phyloP scores from a whole-genome alignment of 2,888 invertebrate species.

The Chymomyza caudatula region DNA sequence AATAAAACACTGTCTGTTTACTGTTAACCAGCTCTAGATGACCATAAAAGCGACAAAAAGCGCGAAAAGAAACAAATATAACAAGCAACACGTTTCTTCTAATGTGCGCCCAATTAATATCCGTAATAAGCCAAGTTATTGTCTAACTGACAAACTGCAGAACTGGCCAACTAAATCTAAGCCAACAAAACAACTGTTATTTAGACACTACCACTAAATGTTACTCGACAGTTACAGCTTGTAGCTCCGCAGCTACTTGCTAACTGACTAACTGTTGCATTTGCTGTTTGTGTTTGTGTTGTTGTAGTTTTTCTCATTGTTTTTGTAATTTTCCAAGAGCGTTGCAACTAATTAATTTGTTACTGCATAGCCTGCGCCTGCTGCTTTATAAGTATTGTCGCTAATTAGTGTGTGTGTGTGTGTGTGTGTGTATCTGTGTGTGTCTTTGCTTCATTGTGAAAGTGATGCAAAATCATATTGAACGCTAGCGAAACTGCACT shows the following conservation, averaged over 20 bases:
- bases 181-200: neutral
- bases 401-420: constrained; percentile 36
- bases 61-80: neutral
- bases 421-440: neutral
- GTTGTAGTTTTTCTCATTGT: neutral
- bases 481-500: neutral
- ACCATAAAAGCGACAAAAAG: neutral
- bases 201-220: neutral
- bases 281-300: neutral
- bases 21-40: neutral
- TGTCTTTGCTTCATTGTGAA: constrained; percentile 43
- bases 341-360: constrained; percentile 51
- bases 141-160: neutral
- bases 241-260: neutral
- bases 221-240: neutral
- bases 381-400: constrained; percentile 48
- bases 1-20: too few relatives aligned
- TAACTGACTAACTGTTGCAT: neutral
- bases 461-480: constrained; percentile 41
- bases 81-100: constrained; percentile 3
- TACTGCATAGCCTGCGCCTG: constrained; percentile 48
- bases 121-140: neutral
- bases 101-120: constrained; percentile 4
- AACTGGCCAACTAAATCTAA: neutral
- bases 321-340: constrained; percentile 8